Percentiles rank a stretch among this genome's conserved stretches.
Conservation (phyloP, 2,888 invertebrate genomes). For the Epistrophe eligans region DNA sequence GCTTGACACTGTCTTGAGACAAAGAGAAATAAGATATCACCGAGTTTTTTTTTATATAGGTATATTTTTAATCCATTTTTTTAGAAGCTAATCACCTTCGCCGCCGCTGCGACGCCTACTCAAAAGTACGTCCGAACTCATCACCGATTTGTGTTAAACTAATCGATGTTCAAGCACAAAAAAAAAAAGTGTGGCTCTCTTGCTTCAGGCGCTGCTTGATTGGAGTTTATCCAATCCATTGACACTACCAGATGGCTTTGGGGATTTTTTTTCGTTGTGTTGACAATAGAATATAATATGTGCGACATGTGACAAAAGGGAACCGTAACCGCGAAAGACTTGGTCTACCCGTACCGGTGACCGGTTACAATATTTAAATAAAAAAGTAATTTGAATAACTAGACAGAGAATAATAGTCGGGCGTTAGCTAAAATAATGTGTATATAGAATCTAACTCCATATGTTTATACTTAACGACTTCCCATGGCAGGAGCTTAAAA, state of each 20-base stretch:
- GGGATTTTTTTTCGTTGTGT: not conserved
- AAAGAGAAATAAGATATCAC: constrained; percentile 40
- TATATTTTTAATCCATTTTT: not conserved
- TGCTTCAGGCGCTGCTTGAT: not conserved
- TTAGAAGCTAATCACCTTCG: constrained; percentile 62
- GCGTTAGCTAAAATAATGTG: not conserved
- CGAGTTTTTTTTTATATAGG: not conserved
- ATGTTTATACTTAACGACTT: too few species aligned
- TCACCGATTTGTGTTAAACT: constrained; percentile 70
- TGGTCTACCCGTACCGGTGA: constrained; percentile 18
- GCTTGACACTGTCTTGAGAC: constrained; percentile 60
- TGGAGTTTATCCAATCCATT: constrained; percentile 17
- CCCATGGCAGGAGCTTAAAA: too few species aligned
- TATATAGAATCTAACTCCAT: not conserved
- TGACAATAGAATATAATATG: constrained; percentile 13
- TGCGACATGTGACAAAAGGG: not conserved
- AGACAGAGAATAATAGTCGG: constrained; percentile 46
- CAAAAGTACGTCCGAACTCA: constrained; percentile 68
- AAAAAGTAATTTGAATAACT: constrained; percentile 50
- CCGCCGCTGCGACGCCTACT: constrained; percentile 54
- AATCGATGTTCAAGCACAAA: constrained; percentile 35
- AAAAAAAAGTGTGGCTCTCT: constrained; percentile 9
- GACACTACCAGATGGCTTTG: constrained; percentile 24
- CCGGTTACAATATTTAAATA: constrained; percentile 56
- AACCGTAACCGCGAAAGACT: not conserved